Base-by-base conservation (phyloP, 2,888 invertebrate species). In the Isoperla grammatica region DNA sequence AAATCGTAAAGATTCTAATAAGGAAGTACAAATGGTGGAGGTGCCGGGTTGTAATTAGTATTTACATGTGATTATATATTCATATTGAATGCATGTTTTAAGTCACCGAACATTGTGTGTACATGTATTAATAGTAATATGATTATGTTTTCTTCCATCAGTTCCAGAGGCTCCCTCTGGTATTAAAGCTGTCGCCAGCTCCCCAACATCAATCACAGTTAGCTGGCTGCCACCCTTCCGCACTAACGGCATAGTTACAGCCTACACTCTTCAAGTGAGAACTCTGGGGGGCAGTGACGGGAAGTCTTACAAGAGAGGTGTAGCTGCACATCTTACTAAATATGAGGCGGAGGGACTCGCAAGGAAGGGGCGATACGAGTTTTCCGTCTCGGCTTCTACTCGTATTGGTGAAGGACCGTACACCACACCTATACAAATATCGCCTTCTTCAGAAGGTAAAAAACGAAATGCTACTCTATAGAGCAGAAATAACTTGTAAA, bases 401-500 rank as follows among this genome's bases (percentile, higher is more conserved):
- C 71, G 72, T 54, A 70, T 75, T 3, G 76, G 76, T 57, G 76
- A 76, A 55, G 76, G 76, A 11, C 71, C 73, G 0, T 69, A 70
- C 58, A 73, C 75, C 11, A 71, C 75, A 19, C 72, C 75, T 13
- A 75, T 78, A 56, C 71, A 72, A 0, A 74, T 76, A 19, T 74
- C 76, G 9, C 78, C 79, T 1, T 73, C 75, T 4, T 71, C 73
- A 62, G 75, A 77, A 75, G 75, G 75, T 75, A 65, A 59, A 20
- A n/a, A n/a, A n/a, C n/a, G n/a, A n/a, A n/a, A n/a, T n/a, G n/a
- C n/a, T n/a, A n/a, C n/a, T n/a, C n/a, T n/a, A n/a, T n/a, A n/a
- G n/a, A n/a, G n/a, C n/a, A n/a, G n/a, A n/a, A n/a, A n/a, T n/a
- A n/a, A n/a, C n/a, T n/a, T n/a, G n/a, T n/a, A n/a, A n/a, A n/a